These are phyloP conservation scores for Cheiracanthium punctorium DNA, from an alignment of 2,888 invertebrate species.

Conservation along the genomic window DNA sequence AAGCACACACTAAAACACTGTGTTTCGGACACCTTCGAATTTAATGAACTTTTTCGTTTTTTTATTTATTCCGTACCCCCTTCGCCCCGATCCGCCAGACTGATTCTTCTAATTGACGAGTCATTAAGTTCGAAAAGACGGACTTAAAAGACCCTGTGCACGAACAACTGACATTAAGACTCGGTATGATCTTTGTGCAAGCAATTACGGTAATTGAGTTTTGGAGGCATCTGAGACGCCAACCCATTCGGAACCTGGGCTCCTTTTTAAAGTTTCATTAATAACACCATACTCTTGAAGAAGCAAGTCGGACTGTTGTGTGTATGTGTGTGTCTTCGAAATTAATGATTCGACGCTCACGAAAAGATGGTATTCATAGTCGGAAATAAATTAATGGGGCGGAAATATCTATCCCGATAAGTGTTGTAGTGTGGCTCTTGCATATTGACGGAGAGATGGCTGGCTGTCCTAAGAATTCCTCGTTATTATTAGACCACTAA, in stretches of 20 bases:
- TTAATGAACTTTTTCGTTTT: slow-evolving; percentile 41
- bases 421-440: background rate
- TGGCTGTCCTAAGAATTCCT: background rate
- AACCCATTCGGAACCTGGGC: slow-evolving; percentile 7
- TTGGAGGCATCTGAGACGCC: slow-evolving; percentile 11
- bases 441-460: too few relatives aligned
- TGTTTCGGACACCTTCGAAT: slow-evolving; percentile 42
- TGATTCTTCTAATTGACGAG: slow-evolving; percentile 47
- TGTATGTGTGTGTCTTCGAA: background rate
- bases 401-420: background rate
- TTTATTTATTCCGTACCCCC: background rate
- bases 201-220: slow-evolving; percentile 63
- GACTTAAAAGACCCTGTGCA: slow-evolving; percentile 36
- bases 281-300: slow-evolving; percentile 1
- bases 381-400: slow-evolving; percentile 15
- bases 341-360: slow-evolving; percentile 1
- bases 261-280: slow-evolving; percentile 15
- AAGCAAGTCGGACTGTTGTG: background rate
- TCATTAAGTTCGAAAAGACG: slow-evolving; percentile 23
- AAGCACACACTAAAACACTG: background rate
- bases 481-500: slow-evolving; percentile 15
- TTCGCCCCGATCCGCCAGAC: slow-evolving; percentile 10
- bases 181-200: slow-evolving; percentile 49
- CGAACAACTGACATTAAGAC: slow-evolving; percentile 63
- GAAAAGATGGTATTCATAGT: background rate